Base-by-base conservation (phyloP, 2,113 vertebrate genomes). In the Riparia riparia region DNA sequence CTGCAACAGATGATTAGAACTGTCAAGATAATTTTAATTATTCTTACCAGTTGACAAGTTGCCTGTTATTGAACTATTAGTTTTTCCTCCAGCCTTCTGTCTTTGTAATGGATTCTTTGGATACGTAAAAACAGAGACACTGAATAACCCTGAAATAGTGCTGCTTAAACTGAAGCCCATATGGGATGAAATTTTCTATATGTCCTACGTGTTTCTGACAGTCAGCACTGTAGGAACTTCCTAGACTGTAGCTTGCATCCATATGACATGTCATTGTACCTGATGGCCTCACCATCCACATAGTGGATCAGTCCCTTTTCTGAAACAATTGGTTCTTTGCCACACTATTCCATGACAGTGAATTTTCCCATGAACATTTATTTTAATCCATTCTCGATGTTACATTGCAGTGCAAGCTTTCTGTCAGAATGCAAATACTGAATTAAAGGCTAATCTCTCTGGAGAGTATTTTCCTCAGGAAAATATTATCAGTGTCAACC, bases 1-100 rank as follows among this genome's bases (percentile, higher is more conserved):
- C 89, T 93, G 76, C 80, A 95, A 58, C 25, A 83, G 58, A 57
- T 86, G 28, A 90, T 81, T 83, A 77, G 58, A 95, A 77, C 39
- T 66, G 63, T 50, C 54, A 81, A 88, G 74, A 70, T 77, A 78
- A 81, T 86, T 87, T 83, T 77, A 82, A 26, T 92, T 92, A 73
- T 90, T 83, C 54, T 77, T 89, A 70, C 25, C 41, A 83, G 32
- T 58, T 81, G 86, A 28, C 76, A 92, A 64, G 63, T 83, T 92
- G 37, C n/a, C 63, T 83, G 14, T 90, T 69, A 41, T 47, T 88
- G 41, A 45, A 49, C 41, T 87, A 12, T 42, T 61, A 34, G 14
- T 63, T 92, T 93, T 92, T 19, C 47, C 47, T 86, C 16, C 32
- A 77, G 16, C 42, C 71, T 83, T 72, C 63, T 83, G 39, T 86